phyloP scores from a whole-genome alignment of 2,113 vertebrate species.

The Sclerurus mexicanus region DNA sequence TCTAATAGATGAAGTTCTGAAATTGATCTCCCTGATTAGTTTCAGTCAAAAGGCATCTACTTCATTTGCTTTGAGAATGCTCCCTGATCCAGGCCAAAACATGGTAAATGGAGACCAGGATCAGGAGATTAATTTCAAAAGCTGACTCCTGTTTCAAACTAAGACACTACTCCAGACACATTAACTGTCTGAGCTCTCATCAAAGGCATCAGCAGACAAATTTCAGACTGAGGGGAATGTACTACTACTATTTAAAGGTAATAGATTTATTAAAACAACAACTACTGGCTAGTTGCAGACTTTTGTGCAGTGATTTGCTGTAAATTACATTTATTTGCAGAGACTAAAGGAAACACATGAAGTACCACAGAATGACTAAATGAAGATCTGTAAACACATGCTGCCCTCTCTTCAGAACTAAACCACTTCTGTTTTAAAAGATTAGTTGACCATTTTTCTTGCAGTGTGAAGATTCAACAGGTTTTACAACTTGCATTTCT shows the following conservation, averaged over 20 bases:
- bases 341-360: background rate
- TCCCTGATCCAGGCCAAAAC: background rate
- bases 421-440: background rate
- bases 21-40: background rate
- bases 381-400: background rate
- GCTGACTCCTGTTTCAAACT: background rate
- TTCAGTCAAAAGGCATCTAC: background rate
- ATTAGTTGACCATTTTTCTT: background rate
- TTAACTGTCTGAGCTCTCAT: background rate
- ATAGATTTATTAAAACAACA: background rate
- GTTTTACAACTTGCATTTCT: background rate
- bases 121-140: background rate
- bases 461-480: background rate
- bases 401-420: background rate
- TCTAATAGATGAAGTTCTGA: background rate
- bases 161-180: background rate
- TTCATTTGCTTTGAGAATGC: background rate
- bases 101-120: background rate
- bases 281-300: background rate
- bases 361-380: background rate
- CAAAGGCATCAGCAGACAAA: background rate
- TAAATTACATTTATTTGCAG: background rate
- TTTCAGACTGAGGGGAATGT: background rate
- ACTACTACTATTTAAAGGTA: background rate
- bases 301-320: background rate